Evolutionary conservation across 1,140 invertebrate genomes (phyloP), one percentile per base, ranked within the genome.

Genomic region (Zaprionus capensis): DNA sequence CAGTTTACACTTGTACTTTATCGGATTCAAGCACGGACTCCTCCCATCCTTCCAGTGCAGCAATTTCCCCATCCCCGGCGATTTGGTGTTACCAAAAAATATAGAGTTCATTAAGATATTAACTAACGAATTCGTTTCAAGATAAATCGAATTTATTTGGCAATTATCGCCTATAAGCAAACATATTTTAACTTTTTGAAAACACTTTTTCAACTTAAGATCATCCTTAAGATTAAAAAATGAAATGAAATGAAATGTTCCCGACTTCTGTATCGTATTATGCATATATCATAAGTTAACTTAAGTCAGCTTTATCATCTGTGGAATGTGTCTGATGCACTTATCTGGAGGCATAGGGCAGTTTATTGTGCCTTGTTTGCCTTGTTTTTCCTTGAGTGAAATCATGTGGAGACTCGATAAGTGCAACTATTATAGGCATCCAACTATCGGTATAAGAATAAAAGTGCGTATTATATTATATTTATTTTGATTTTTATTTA

Each of bases 401-500:
- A 34, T 34, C 9, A 34, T 34, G 9, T 11, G 31, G 0, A 12
- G 11, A 7, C 15, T 59, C 44, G 44, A 70, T 62, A 61, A 70
- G n/a, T 38, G 4, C 15, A 46, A 51, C 17, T 34, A 51, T 31
- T 26, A 61, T 56, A 22, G 14, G 7, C 26, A 44, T 63, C 5
- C 28, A 51, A 71, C 57, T 71, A 71, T 71, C 68, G 44, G 46
- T 5, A 49, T 12, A 31, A 49, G 14, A 15, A 57, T 15, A 67
- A 41, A 57, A 31, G 66, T 22, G 58, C 34, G 22, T 24, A 63
- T 38, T 38, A 5, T 38, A 14, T 5, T 5, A 38, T 11, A 34
- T 34, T 34, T 34, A 34, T 34, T 34, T 11, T 3, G 2, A 2
- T 34, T 34, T 34, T 38, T 38, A 15, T 38, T 38, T 0, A 5